A percentile compares a stretch with the other conserved stretches of the same genome.
Conservation (phyloP, 2,888 invertebrate genomes). For the Yponomeuta cagnagella region DNA sequence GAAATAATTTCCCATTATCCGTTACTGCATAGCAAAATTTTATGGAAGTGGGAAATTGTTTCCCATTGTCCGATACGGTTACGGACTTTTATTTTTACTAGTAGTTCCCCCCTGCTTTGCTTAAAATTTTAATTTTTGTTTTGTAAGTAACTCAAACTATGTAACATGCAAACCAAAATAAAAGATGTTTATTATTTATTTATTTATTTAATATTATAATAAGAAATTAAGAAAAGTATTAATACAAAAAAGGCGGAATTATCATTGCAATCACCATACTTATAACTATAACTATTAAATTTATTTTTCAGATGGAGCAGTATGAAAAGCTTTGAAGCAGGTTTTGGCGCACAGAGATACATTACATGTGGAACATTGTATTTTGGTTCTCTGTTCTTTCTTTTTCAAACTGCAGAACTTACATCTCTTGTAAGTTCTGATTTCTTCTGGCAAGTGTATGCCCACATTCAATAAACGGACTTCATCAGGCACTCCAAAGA, state of each 20-base stretch:
- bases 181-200: constrained; percentile 1
- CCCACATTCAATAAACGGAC: constrained; percentile 21
- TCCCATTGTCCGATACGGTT: constrained; percentile 1
- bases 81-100: background rate
- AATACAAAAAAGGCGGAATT: constrained; percentile 7
- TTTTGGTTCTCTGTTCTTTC: constrained; percentile 19
- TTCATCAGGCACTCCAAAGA: constrained; percentile 21
- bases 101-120: constrained; percentile 1
- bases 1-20: constrained; percentile 1
- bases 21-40: constrained; percentile 3
- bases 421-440: constrained; percentile 21
- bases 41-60: constrained; percentile 1
- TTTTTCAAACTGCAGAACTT: constrained; percentile 20
- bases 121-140: background rate
- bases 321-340: constrained; percentile 14
- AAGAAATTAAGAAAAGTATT: background rate
- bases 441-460: constrained; percentile 20
- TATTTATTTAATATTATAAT: background rate
- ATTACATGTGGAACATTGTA: constrained; percentile 17
- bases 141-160: constrained; percentile 2
- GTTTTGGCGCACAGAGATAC: constrained; percentile 12
- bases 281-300: constrained; percentile 2
- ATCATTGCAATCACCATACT: background rate
- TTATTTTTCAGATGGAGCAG: constrained; percentile 9
- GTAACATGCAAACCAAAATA: background rate